Conservation (phyloP, 2,888 invertebrate genomes). For the Crossocerus cetratus region DNA sequence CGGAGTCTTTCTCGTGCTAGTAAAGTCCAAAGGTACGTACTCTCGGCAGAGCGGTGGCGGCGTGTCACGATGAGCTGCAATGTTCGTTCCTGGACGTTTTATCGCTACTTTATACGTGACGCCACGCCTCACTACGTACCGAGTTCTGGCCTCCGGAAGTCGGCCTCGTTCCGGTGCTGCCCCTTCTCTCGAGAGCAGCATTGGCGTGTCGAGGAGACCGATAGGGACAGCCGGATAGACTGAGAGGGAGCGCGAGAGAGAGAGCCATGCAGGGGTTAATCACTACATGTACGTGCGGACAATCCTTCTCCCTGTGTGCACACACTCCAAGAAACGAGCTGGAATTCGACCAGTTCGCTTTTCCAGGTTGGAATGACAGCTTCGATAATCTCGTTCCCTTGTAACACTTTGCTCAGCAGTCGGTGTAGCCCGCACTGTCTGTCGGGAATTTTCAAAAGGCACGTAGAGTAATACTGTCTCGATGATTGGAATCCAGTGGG, state of each 20-base stretch:
- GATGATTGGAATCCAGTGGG: background rate
- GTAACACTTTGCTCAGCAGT: background rate
- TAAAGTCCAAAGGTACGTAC: constrained; percentile 77
- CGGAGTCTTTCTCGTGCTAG: constrained; percentile 79
- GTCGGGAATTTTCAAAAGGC: background rate
- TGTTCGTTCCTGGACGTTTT: constrained; percentile 44
- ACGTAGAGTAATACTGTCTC: constrained; percentile 2
- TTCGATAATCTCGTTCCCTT: background rate
- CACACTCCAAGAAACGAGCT: no score
- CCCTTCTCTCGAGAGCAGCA: background rate
- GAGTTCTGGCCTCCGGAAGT: background rate
- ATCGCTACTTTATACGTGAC: constrained; percentile 24
- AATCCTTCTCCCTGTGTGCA: no score
- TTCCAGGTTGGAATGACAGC: no score
- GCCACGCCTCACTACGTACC: constrained; percentile 8
- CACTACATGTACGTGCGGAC: constrained; percentile 2
- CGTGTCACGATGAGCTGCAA: constrained; percentile 77
- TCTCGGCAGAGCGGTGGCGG: no score
- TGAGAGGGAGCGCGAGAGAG: no score
- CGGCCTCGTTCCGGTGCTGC: background rate
- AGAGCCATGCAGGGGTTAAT: background rate
- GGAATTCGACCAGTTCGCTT: no score
- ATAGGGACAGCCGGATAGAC: no score
- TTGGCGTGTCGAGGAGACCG: background rate
- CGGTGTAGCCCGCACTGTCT: background rate